phyloP scores from a whole-genome alignment of 2,797 vertebrate genomes.

The Coreius guichenoti region DNA sequence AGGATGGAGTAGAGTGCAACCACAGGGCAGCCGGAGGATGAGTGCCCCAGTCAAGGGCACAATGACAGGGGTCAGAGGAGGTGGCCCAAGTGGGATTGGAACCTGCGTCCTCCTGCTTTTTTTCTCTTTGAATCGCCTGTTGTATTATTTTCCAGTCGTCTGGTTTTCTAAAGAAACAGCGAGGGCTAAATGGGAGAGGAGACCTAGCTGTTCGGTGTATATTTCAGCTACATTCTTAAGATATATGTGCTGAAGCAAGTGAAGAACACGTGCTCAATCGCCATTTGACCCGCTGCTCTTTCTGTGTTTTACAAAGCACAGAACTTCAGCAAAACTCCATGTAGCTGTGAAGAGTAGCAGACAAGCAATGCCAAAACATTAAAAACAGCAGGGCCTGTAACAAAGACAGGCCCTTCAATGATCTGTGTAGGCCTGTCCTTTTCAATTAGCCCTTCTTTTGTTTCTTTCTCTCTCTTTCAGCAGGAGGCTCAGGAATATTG shows the following conservation, averaged over 20 bases:
- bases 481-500: slow-evolving; percentile 41
- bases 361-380: slow-evolving; percentile 39
- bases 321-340: slow-evolving; percentile 3
- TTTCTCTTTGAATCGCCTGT: neutral
- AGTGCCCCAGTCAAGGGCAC: slow-evolving; percentile 29
- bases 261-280: neutral
- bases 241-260: neutral
- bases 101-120: neutral
- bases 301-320: slow-evolving; percentile 21
- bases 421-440: slow-evolving; percentile 74
- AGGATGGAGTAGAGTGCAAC: slow-evolving; percentile 2
- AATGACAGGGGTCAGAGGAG: slow-evolving; percentile 14
- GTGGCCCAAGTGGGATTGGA: slow-evolving; percentile 26
- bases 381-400: slow-evolving; percentile 3
- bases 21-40: neutral
- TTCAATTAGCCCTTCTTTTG: slow-evolving; percentile 73
- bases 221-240: slow-evolving; percentile 7
- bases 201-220: neutral
- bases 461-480: slow-evolving; percentile 59
- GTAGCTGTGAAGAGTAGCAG: slow-evolving; percentile 24
- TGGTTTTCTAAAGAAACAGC: slow-evolving; percentile 35
- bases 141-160: slow-evolving; percentile 3
- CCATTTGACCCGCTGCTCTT: slow-evolving; percentile 15
- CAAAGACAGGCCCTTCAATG: slow-evolving; percentile 47
- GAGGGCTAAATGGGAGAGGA: slow-evolving; percentile 11